Evolutionary conservation across 1,140 invertebrate species (phyloP), one percentile per base, ranked within the genome.

Genomic region (Pachypsylla venusta): DNA sequence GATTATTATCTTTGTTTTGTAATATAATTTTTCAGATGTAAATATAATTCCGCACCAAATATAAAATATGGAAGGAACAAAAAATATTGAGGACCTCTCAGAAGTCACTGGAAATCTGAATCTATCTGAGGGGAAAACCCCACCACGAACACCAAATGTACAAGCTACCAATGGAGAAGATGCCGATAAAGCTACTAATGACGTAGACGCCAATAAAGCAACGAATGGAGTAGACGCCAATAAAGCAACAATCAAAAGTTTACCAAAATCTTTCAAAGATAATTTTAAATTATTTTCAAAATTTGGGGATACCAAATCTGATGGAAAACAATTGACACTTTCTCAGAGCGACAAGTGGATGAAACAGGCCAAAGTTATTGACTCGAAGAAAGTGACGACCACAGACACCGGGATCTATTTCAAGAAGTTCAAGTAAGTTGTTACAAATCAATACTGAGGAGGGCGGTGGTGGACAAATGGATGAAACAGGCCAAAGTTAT

Each of bases 401-500:
- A 92, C 87, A 1, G 89, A 93, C 66, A 92, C 88, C 0, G 88
- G 84, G 25, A 92, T 93, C 48, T 81, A 83, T 67, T 93, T 91
- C 70, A 91, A 90, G 69, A 89, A 89, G 68, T 80, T 90, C 59
- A 92, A 91, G 81, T 84, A 72, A 67, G 74, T 62, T n/a, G n/a
- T n/a, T n/a, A n/a, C n/a, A n/a, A n/a, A n/a, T n/a, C n/a, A n/a
- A n/a, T n/a, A n/a, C n/a, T n/a, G n/a, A n/a, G n/a, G n/a, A n/a
- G n/a, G n/a, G n/a, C n/a, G n/a, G n/a, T n/a, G n/a, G n/a, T n/a
- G n/a, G 90, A 94, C 71, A 93, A 93, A 71, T 94, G 91, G 90
- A 87, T 94, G 81, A 93, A 93, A 65, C 90, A 94, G 69, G 90
- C 91, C 0, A 85, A 85, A 68, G 86, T 94, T n/a, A 87, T 94